Base-by-base conservation (phyloP, 1,140 invertebrate genomes). In the Drosophila nikananu region DNA sequence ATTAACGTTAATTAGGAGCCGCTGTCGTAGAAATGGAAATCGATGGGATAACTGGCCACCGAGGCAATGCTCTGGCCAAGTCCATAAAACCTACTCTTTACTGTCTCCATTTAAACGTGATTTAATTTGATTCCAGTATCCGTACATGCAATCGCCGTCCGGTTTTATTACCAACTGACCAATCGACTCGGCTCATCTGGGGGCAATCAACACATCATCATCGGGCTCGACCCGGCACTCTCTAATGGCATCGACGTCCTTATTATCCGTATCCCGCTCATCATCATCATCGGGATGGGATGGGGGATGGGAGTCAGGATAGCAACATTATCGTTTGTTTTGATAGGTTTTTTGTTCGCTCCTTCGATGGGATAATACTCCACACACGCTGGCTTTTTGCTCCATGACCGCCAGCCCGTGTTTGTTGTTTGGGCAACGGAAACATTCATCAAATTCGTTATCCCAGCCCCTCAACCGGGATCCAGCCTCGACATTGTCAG, bases 391-490 rank as follows among this genome's bases (percentile, higher is more conserved):
- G 41, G 44, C 54, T 60, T 77, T 44, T 77, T 57, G 64, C 57
- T 41, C 57, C 76, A 19, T 68, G 73, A 55, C 42, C 39, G 27
- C 37, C 44, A n/a, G 21, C 21, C 25, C 17, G 5, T 62, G 65
- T 51, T 59, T 64, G 66, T 70, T 70, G 46, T 81, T 60, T 27
- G 21, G 55, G 80, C 74, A 81, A 83, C 86, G 65, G 59, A 76
- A 86, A 76, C 81, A 89, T 89, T 90, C 81, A 89, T 89, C 86
- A 89, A 90, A 81, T 81, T 79, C 64, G 77, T 78, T 87, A 72
- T 80, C 81, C 65, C 61, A 63, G 19, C 35, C 49, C 17, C 13
- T 23, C 30, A 23, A 32, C 32, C 55, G 15, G 25, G 6, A 30
- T 35, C 76, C 64, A 32, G 27, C n/a, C 2, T 52, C 27, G 72